Percentiles rank a stretch among this genome's conserved stretches.
Conservation (phyloP, 2,113 vertebrate genomes). For the Urocolius indicus region DNA sequence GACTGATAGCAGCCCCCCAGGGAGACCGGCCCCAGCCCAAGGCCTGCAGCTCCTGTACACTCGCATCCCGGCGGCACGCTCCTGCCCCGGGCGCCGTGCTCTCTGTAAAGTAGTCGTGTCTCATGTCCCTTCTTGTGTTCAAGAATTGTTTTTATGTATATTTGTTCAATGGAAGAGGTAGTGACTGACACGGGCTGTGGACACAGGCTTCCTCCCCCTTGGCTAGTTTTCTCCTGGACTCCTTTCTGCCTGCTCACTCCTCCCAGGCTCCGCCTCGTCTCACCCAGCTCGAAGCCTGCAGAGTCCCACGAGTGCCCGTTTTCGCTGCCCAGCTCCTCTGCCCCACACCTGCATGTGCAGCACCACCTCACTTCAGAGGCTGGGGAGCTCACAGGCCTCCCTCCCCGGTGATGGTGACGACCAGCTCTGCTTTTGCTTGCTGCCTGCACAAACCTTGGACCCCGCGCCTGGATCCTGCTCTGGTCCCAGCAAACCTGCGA, state of each 20-base stretch:
- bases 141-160: slow-evolving; percentile 72
- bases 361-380: neutral
- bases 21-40: slow-evolving; percentile 5
- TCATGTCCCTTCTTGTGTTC: slow-evolving; percentile 61
- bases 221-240: slow-evolving; percentile 55
- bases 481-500: neutral
- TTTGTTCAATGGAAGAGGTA: slow-evolving; percentile 70
- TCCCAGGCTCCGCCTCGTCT: neutral
- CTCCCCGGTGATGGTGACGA: neutral
- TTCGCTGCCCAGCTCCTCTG: neutral
- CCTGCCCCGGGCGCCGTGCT: slow-evolving; percentile 38
- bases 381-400: neutral
- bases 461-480: slow-evolving; percentile 28
- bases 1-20: slow-evolving; percentile 29
- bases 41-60: slow-evolving; percentile 70
- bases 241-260: neutral
- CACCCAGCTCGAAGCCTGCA: slow-evolving; percentile 53
- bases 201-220: slow-evolving; percentile 49
- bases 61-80: slow-evolving; percentile 58
- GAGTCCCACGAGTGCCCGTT: slow-evolving; percentile 39
- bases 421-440: slow-evolving; percentile 62
- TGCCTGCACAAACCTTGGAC: slow-evolving; percentile 50
- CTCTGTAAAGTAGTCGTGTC: slow-evolving; percentile 72
- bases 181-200: slow-evolving; percentile 60
- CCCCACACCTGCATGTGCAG: slow-evolving; percentile 60